Base-by-base conservation (phyloP, 2,888 invertebrate species). In the Oscheius sp. region DNA sequence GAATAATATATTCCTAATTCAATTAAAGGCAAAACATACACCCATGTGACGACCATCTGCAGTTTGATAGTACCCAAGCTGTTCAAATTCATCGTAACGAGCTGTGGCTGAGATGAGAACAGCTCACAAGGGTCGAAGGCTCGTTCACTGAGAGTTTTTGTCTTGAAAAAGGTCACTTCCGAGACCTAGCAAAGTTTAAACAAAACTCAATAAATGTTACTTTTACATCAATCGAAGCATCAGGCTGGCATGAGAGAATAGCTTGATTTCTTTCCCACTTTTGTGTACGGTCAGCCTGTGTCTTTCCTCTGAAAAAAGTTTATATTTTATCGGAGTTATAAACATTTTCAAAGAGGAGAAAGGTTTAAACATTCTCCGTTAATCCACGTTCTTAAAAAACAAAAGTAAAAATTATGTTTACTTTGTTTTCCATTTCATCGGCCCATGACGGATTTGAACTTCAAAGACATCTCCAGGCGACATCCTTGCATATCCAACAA, bases 381-480 rank as follows among this genome's bases (percentile, higher is more conserved):
- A 38, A 38, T 12, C 12, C 38, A 38, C 38, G 4, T 32, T 51
- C 20, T 41, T 41, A 41, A 36, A 6, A 20, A 61, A 61, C 4
- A 50, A 63, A 63, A 62, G 4, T 9, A 62, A 51, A 24, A 51
- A 47, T 3, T 20, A 5, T 33, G 36, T 22, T 22, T 22, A 65
- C 68, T 88, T 86, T 6, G 88, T 87, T 80, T 89, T 89, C 90
- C 90, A 90, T 82, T 90, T 90, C 82, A 90, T 89, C 20, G 84
- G 80, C 4, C 90, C 90, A 77, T 90, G 89, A 62, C 88, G 86
- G 12, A 90, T 84, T 2, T 87, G 86, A 28, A 90, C 88, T 80
- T 90, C 90, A 86, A 89, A 90, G 28, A 89, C 88, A 82, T 90
- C 90, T 2, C 90, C 90, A 1, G 89, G 87, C 80, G 89, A 89